Base-by-base conservation (phyloP, 1,140 invertebrate genomes). In the Panagrolaimus sp. region DNA sequence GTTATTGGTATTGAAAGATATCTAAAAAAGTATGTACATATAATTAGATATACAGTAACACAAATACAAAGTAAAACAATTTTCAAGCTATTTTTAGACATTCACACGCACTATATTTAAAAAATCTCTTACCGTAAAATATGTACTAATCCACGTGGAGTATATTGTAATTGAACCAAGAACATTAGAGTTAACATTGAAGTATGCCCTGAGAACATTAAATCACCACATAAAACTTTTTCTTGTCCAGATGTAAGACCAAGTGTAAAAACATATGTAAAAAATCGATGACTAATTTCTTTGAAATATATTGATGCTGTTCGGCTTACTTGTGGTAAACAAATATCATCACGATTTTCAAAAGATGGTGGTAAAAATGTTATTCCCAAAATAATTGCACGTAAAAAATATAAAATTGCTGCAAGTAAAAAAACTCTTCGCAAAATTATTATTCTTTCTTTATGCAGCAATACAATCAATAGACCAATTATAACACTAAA, bases 181-280 rank as follows among this genome's bases (percentile, higher is more conserved):
- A 83, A 82, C 78, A 81, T 82, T 27, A 83, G 80, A 1, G 78
- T 79, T 9, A 82, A 65, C 16, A 83, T 81, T 44, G 83, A 77
- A 9, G 80, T 82, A 51, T 82, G 80, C 3, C 80, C 80, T 23
- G 72, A 71, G 44, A 73, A 57, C 80, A 82, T 82, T 42, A 82
- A 57, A 68, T 82, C 80, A 7, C 80, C 80, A 53, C 80, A 82
- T 3, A 82, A 69, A 57, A 82, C 83, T 65, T 83, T 78, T 25
- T 78, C 76, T 53, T 82, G 80, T 11, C 80, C 81, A 31, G 76
- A 79, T n/a, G 80, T 82, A 31, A 82, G 61, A 11, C 80, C 80
- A n/a, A 82, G 68, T 14, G 80, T 82, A 14, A 82, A 80, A 5
- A 82, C 80, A 63, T 82, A 82, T 1, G 80, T 83, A 14, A 82